Evolutionary conservation across 2,888 invertebrate genomes (phyloP).

Genomic region (Eledona agricola): DNA sequence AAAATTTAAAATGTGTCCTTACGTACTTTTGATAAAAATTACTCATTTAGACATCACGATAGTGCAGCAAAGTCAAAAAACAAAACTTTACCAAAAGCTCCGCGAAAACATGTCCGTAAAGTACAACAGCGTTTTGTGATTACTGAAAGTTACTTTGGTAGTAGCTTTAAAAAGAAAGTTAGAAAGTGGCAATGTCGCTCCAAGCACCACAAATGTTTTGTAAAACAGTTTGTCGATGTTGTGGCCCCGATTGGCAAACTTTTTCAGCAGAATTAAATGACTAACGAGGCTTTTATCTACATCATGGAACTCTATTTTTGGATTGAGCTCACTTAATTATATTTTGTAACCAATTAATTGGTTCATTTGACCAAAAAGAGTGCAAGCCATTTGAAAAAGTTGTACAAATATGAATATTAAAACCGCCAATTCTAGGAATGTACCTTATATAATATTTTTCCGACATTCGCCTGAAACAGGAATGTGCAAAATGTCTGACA

Average conservation of each 20-base stretch:
- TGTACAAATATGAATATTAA: too few relatives aligned
- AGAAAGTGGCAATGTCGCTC: constrained; percentile 8
- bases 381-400: too few relatives aligned
- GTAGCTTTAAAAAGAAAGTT: constrained; percentile 18
- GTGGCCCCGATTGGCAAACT: constrained; percentile 4
- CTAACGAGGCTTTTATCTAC: constrained; percentile 3
- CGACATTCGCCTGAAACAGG: too few relatives aligned
- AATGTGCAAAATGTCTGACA: too few relatives aligned
- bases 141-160: constrained; percentile 14
- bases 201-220: constrained; percentile 22
- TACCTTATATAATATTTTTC: too few relatives aligned
- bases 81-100: neutral
- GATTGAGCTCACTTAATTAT: constrained; percentile 2
- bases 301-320: constrained; percentile 1
- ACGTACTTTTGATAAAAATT: neutral
- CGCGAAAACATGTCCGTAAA: constrained; percentile 10
- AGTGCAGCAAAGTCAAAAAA: neutral
- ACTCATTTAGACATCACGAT: too few relatives aligned
- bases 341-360: too few relatives aligned
- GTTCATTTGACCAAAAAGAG: too few relatives aligned
- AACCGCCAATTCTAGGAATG: too few relatives aligned
- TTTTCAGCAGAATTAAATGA: constrained; percentile 1
- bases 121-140: constrained; percentile 10
- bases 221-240: constrained; percentile 9
- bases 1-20: too few relatives aligned